Evolutionary conservation across 2,797 vertebrate species (phyloP).

Genomic region (Linurgus olivaceus): DNA sequence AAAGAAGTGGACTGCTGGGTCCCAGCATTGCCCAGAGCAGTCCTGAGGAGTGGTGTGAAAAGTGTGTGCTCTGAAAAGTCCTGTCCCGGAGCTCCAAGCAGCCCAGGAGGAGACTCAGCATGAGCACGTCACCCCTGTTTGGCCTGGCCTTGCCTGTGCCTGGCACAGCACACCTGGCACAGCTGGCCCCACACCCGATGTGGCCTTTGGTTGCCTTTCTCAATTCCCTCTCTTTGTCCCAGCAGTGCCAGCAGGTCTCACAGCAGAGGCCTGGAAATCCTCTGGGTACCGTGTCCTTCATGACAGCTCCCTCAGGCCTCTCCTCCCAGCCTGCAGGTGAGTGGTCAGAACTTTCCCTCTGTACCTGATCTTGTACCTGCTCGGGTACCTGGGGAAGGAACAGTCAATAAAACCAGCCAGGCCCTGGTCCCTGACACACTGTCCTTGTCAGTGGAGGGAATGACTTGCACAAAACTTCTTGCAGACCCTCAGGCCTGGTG

Average conservation of each 20-base stretch:
- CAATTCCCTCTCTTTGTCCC: accelerated
- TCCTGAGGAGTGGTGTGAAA: not conserved
- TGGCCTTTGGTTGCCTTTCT: not conserved
- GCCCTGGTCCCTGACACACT: not conserved
- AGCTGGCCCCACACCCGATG: not conserved
- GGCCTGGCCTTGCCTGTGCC: not conserved
- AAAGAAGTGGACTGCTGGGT: not conserved
- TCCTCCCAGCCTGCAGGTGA: not conserved
- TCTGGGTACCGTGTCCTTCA: accelerated
- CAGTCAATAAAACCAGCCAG: not conserved
- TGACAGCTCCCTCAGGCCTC: not conserved
- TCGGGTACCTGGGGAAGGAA: accelerated
- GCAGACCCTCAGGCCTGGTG: not conserved
- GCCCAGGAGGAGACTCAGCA: accelerated
- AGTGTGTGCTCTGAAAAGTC: not conserved
- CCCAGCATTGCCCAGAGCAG: accelerated
- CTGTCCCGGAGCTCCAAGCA: not conserved
- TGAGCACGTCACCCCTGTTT: not conserved
- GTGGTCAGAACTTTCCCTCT: not conserved
- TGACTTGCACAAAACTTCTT: not conserved
- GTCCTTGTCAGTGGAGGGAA: not conserved
- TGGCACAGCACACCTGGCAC: not conserved
- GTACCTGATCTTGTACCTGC: not conserved
- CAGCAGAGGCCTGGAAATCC: not conserved
- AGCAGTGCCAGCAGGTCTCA: not conserved